phyloP scores from a whole-genome alignment of 64 coral and sea anemone genomes.

The Actinia equina region DNA sequence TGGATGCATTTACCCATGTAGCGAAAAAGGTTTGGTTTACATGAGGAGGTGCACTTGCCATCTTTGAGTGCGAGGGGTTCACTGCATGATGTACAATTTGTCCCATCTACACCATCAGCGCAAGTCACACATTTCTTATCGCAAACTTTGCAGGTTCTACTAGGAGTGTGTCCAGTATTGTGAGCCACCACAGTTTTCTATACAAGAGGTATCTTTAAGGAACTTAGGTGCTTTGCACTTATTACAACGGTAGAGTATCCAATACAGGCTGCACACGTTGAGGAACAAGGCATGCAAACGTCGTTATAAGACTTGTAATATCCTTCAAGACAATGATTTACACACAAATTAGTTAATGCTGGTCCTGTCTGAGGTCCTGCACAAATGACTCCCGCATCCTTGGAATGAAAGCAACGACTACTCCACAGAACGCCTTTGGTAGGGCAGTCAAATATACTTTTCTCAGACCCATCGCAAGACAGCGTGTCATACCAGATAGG shows the following conservation, averaged over 20 bases:
- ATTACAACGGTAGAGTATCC: constrained; percentile 50
- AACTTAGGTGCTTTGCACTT: constrained; percentile 76
- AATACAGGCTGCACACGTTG: constrained; percentile 47
- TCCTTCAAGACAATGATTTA: constrained; percentile 28
- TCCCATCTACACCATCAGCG: constrained; percentile 38
- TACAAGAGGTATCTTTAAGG: constrained; percentile 36
- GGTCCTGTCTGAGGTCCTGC: constrained; percentile 40
- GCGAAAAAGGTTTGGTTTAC: constrained; percentile 39
- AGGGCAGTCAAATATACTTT: constrained; percentile 54
- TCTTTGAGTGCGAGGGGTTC: constrained; percentile 55
- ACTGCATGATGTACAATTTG: constrained; percentile 69
- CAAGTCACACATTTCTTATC: constrained; percentile 55
- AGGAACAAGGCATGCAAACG: constrained; percentile 38
- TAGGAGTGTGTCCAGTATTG: constrained; percentile 54
- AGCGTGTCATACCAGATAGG: constrained; percentile 51
- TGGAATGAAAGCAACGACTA: constrained; percentile 68
- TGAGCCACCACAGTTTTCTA: constrained; percentile 28
- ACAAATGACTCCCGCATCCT: constrained; percentile 76
- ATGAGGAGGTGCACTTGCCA: constrained; percentile 51
- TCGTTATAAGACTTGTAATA: constrained; percentile 63
- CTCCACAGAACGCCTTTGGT: constrained; percentile 9
- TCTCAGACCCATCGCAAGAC: constrained; percentile 44
- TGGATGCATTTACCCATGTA: constrained; percentile 28
- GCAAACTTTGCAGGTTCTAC: constrained; percentile 42
- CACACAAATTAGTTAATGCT: constrained; percentile 37